Base-by-base conservation (phyloP, 2,113 vertebrate species). In the Scolopax mira region DNA sequence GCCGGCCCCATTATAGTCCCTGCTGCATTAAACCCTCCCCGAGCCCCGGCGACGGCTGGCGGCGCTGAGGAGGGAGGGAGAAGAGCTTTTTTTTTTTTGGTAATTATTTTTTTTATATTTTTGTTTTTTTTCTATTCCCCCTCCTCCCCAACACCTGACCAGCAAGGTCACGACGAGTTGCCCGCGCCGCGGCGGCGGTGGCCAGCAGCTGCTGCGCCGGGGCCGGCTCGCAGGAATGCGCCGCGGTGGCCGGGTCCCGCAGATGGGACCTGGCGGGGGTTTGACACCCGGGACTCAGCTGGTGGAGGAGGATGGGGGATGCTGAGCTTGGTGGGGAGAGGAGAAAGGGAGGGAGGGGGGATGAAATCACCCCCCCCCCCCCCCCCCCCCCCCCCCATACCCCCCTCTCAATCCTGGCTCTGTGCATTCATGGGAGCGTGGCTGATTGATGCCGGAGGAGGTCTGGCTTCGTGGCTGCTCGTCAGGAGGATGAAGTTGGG, bases 251-350 rank as follows among this genome's bases (percentile, higher is more conserved):
- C 37, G 22, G 30, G 48, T 7, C 75, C 67, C 13, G 42, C 94
- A 92, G 92, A 89, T 95, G 94, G 94, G 94, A 79, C 78, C 85
- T 64, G 94, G 88, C 21, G 49, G 91, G 85, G 89, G 55, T 64
- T 35, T 62, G 88, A 30, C 84, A 84, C 88, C 75, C 64, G 46
- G 79, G 58, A 25, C 85, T 89, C 89, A 77, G 89, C 85, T 89
- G 93, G 41, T 41, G 85, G 46, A 25, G 84, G 55, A 3, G 54
- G 60, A 5, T 70, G 75, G 64, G 78, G 48, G 81, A 52, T 80
- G 86, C 18, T 33, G 80, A 49, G 85, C 57, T 31, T 8, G 13
- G 46, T 21, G 46, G 21, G 48, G 16, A 54, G 28, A 54, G 52
- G 52, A 54, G 52, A 13, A 9, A 41, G 39, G 39, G 41, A 41